A percentile compares a stretch with the other conserved stretches of the same genome.
Evolutionary conservation across 2,888 invertebrate species (phyloP).

Genomic region (Hydriomena furcata): DNA sequence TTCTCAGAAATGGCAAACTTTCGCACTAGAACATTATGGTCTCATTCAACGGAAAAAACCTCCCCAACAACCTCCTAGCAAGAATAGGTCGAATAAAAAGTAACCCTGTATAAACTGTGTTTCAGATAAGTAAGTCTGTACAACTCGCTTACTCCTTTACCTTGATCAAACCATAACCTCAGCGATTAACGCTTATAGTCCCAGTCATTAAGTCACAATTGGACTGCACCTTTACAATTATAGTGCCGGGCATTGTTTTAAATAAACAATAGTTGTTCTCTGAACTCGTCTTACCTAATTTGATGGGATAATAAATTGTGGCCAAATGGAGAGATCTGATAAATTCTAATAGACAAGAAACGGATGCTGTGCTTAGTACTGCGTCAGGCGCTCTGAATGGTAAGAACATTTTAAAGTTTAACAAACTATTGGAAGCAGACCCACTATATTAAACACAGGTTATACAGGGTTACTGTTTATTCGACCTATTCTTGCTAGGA

Average conservation of each 20-base stretch:
- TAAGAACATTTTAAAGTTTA: no score
- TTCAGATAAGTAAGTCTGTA: no score
- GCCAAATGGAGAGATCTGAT: slow-evolving; percentile 24
- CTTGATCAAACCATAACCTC: slow-evolving; percentile 40
- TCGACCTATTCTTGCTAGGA: no score
- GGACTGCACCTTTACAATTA: slow-evolving; percentile 60
- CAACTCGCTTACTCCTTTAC: slow-evolving; percentile 39
- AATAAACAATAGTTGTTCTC: slow-evolving; percentile 42
- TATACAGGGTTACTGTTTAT: no score
- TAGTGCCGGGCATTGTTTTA: slow-evolving; percentile 42
- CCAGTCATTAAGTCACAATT: slow-evolving; percentile 73
- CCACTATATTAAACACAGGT: no score
- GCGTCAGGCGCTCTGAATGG: background rate
- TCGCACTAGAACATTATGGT: no score
- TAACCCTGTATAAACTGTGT: no score
- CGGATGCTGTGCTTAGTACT: slow-evolving; percentile 16
- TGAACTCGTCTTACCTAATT: slow-evolving; percentile 27
- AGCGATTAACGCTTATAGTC: slow-evolving; percentile 74
- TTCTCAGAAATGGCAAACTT: no score
- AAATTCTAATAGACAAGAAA: slow-evolving; percentile 15
- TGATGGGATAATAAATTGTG: slow-evolving; percentile 27
- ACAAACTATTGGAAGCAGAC: no score
- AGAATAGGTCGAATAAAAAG: no score
- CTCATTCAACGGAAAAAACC: no score
- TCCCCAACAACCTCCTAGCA: no score